phyloP scores from a whole-genome alignment of 2,113 vertebrate species.

The Sinocyclocheilus anshuiensis region DNA sequence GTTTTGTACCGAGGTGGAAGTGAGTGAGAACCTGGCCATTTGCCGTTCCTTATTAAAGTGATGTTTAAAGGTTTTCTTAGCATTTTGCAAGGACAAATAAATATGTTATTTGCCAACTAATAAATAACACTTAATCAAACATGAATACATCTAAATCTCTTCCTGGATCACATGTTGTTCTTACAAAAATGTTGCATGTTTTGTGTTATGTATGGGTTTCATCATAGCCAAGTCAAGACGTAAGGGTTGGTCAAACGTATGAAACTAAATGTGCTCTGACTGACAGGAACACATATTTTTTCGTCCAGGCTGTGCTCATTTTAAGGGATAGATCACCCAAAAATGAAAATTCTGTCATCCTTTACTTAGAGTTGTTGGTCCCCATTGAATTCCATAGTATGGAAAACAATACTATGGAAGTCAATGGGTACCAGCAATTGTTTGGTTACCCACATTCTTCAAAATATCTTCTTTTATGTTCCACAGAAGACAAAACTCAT shows the following conservation, averaged over 20 bases:
- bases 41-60: constrained; percentile 16
- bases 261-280: neutral
- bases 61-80: neutral
- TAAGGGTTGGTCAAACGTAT: neutral
- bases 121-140: neutral
- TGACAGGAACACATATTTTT: neutral
- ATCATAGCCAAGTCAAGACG: neutral
- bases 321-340: neutral
- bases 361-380: no score
- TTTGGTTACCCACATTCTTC: neutral
- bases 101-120: neutral
- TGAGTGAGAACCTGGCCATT: neutral
- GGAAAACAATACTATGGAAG: neutral
- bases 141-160: neutral
- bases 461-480: neutral
- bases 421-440: no score
- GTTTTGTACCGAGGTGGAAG: neutral
- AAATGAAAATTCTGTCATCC: neutral
- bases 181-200: neutral
- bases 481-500: neutral
- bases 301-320: no score
- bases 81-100: constrained; percentile 4
- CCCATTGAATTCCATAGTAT: neutral
- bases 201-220: neutral
- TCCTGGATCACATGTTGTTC: neutral